Evolutionary conservation across 2,797 vertebrate species (phyloP).

Genomic region (Sebastes hubbsi): DNA sequence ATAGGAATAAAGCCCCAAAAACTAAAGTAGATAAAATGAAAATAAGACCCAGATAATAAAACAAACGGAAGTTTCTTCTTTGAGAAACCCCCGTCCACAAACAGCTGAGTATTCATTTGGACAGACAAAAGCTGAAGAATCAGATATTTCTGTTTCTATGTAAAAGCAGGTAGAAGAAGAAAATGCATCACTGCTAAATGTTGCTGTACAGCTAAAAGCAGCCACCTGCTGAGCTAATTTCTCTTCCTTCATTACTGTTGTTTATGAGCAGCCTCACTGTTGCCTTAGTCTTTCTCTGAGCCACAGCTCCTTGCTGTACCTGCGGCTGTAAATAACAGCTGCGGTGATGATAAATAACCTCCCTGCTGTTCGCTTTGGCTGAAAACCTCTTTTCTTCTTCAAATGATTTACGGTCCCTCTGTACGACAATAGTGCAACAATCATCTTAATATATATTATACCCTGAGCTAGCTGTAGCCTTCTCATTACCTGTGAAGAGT

Average conservation of each 20-base stretch:
- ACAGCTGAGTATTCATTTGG: too few relatives aligned
- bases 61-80: not conserved
- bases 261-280: not conserved
- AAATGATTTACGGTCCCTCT: not conserved
- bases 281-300: not conserved
- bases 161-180: not conserved
- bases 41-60: not conserved
- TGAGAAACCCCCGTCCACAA: not conserved
- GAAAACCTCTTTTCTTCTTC: not conserved
- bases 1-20: not conserved
- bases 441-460: not conserved
- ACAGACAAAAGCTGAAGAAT: not conserved
- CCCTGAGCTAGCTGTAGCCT: not conserved
- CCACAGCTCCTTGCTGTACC: not conserved
- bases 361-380: not conserved
- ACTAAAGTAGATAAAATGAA: not conserved
- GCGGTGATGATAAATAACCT: not conserved
- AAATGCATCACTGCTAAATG: not conserved
- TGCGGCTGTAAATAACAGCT: not conserved
- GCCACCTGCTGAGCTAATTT: not conserved
- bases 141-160: not conserved
- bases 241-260: not conserved
- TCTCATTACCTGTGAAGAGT: not conserved
- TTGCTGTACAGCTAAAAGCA: not conserved
- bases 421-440: not conserved